Evolutionary conservation across 2,888 invertebrate genomes (phyloP).

Genomic region (Ferrisia virgata): DNA sequence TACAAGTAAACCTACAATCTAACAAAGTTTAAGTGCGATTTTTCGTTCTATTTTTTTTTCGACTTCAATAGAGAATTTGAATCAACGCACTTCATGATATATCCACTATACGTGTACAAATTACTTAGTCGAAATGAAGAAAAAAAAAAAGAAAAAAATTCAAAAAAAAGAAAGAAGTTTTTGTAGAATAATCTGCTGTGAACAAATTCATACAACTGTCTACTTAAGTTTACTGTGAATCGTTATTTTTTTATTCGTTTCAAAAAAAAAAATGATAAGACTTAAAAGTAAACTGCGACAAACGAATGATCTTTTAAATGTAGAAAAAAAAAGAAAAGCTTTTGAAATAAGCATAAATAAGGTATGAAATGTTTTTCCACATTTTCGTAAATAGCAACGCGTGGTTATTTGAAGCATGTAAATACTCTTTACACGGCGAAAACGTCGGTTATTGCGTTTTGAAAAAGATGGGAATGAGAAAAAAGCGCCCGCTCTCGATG

Average conservation of each 20-base stretch:
- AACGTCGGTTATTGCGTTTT: neutral
- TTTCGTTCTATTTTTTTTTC: neutral
- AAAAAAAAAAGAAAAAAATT: neutral
- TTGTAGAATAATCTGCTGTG: neutral
- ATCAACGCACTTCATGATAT: neutral
- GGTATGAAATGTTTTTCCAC: neutral
- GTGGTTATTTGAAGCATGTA: constrained; percentile 31
- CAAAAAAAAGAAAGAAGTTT: neutral
- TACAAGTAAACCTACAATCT: no score
- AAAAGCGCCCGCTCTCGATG: neutral
- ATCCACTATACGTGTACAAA: no score
- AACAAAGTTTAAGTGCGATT: no score
- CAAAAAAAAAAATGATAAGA: neutral
- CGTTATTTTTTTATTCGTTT: neutral
- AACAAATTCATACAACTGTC: neutral
- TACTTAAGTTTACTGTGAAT: no score
- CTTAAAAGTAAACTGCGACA: constrained; percentile 3
- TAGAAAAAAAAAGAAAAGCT: neutral
- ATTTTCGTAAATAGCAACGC: neutral
- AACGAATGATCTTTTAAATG: neutral
- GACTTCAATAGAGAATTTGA: neutral
- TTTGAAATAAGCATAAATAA: neutral
- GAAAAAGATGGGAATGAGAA: neutral
- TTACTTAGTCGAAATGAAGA: neutral
- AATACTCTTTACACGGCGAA: neutral